A percentile compares a stretch with the other conserved stretches of the same genome.
Evolutionary conservation across 2,797 vertebrate genomes (phyloP).

Genomic region (Tokudaia tokunoshimensis): DNA sequence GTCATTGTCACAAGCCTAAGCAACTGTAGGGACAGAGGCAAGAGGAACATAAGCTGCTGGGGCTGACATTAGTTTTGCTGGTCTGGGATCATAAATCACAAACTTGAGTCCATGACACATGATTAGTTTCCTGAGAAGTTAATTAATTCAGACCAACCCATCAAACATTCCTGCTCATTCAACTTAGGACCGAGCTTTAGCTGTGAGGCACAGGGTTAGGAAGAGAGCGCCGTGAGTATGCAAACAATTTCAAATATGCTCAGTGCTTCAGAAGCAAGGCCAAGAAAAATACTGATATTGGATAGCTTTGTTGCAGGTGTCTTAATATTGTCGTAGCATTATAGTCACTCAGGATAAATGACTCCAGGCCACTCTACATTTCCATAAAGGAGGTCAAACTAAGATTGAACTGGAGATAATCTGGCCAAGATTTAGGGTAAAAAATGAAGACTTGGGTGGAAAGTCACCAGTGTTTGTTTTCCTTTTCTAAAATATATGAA

Average conservation of each 20-base stretch:
- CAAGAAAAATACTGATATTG: slow-evolving; percentile 1
- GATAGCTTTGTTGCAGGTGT: neutral
- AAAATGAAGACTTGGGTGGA: neutral
- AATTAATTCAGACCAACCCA: slow-evolving; percentile 51
- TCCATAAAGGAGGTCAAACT: neutral
- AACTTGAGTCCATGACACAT: neutral
- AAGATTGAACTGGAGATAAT: neutral
- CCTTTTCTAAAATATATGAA: neutral
- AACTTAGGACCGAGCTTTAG: neutral
- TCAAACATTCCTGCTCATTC: slow-evolving; percentile 50
- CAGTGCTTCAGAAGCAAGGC: slow-evolving; percentile 32
- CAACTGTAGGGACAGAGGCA: neutral
- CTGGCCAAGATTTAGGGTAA: neutral
- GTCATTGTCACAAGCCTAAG: neutral
- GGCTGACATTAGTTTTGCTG: neutral
- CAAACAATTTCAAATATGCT: slow-evolving; percentile 27
- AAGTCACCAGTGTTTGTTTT: neutral
- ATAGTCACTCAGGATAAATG: neutral
- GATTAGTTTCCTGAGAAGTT: slow-evolving; percentile 55
- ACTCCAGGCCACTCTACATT: neutral
- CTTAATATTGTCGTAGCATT: neutral
- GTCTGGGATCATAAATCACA: slow-evolving; percentile 36
- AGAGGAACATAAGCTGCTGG: neutral
- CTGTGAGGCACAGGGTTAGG: neutral
- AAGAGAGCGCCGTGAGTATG: neutral